A percentile compares a stretch with the other conserved stretches of the same genome.
Evolutionary conservation across 2,888 invertebrate species (phyloP).

Genomic region (Agelastica alni): DNA sequence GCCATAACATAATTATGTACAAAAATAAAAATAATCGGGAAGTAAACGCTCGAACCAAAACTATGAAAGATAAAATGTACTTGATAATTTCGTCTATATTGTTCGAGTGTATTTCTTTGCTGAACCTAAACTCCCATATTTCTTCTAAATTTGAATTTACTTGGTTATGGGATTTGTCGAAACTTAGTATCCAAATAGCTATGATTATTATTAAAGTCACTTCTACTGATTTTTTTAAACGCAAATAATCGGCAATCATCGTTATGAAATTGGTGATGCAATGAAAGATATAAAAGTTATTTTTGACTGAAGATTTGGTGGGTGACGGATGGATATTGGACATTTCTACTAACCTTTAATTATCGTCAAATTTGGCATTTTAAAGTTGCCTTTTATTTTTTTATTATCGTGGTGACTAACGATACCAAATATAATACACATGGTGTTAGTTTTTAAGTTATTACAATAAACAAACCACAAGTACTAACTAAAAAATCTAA

Average conservation of each 20-base stretch:
- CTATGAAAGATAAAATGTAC: conserved; percentile 8
- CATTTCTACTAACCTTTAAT: not conserved
- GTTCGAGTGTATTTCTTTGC: conserved; percentile 4
- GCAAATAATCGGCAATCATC: conserved; percentile 12
- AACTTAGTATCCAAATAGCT: conserved; percentile 16
- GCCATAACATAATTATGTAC: conserved; percentile 16
- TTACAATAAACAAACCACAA: no score
- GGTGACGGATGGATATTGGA: not conserved
- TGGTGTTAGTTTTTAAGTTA: no score
- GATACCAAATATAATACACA: no score
- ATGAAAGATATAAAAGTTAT: not conserved
- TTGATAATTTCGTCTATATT: conserved; percentile 8
- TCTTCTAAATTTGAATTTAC: conserved; percentile 14
- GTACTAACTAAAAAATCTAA: no score
- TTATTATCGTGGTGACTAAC: no score
- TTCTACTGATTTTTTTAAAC: conserved; percentile 15
- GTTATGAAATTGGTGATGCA: not conserved
- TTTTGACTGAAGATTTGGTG: not conserved
- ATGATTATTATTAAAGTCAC: conserved; percentile 15
- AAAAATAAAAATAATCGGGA: conserved; percentile 15
- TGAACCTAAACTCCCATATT: conserved; percentile 18
- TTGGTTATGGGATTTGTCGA: conserved; percentile 9
- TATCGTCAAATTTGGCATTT: no score
- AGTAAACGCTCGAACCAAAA: conserved; percentile 16
- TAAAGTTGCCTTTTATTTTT: no score